Conservation (phyloP, 2,797 vertebrate species). For the Spea hammondii region DNA sequence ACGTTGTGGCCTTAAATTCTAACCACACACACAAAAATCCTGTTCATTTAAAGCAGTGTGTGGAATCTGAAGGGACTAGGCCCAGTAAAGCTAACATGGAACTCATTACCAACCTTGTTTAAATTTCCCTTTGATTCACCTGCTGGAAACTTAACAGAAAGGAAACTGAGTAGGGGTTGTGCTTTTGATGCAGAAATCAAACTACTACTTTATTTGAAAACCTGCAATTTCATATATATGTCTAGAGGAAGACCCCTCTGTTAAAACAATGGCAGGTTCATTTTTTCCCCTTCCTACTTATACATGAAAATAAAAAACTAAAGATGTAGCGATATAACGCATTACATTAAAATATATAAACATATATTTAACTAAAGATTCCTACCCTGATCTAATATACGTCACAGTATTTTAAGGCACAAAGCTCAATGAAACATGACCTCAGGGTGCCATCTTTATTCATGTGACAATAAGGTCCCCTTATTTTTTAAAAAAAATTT, state of each 20-base stretch:
- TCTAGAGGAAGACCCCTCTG: constrained; percentile 27
- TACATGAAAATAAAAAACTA: neutral
- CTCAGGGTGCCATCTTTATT: no score
- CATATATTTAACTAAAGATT: no score
- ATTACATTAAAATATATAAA: no score
- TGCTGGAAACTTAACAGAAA: constrained; percentile 40
- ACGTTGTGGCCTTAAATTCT: constrained; percentile 61
- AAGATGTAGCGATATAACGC: no score
- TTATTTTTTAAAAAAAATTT: no score
- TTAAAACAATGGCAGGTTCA: constrained; percentile 21
- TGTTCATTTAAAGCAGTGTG: constrained; percentile 44
- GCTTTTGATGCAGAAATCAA: constrained; percentile 52
- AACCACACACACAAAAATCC: constrained; percentile 58
- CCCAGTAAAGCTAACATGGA: constrained; percentile 51
- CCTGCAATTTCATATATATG: constrained; percentile 38
- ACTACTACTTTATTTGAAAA: constrained; percentile 2
- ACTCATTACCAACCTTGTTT: constrained; percentile 58
- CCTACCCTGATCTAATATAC: no score
- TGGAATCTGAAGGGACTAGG: constrained; percentile 47
- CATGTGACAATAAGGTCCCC: no score
- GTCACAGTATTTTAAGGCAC: no score
- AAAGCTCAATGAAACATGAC: no score
- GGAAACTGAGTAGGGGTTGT: constrained; percentile 36
- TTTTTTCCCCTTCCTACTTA: constrained; percentile 22
- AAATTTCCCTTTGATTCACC: constrained; percentile 61